Evolutionary conservation across 2,888 invertebrate genomes (phyloP).

Genomic region (Archips xylosteana): DNA sequence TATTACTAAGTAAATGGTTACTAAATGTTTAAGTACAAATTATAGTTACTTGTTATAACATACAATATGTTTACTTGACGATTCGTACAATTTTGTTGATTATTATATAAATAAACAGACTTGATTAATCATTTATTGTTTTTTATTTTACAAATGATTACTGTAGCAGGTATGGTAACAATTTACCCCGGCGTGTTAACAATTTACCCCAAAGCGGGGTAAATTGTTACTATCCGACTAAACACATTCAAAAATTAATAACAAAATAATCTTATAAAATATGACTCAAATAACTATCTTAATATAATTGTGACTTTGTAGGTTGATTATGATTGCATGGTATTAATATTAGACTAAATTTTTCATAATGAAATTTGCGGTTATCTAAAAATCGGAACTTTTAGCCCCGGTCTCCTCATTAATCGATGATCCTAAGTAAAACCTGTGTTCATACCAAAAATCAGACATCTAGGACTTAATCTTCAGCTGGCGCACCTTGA

Average conservation of each 20-base stretch:
- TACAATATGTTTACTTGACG: constrained; percentile 3
- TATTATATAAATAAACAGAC: constrained; percentile 18
- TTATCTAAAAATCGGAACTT: too few relatives aligned
- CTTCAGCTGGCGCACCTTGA: too few relatives aligned
- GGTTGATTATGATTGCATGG: too few relatives aligned
- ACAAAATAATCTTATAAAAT: neutral
- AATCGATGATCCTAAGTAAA: too few relatives aligned
- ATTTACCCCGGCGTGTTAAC: constrained; percentile 29
- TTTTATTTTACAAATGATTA: constrained; percentile 26
- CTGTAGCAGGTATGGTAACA: constrained; percentile 26
- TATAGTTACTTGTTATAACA: constrained; percentile 16
- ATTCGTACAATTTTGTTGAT: neutral
- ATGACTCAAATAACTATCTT: too few relatives aligned
- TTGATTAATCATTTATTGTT: constrained; percentile 19
- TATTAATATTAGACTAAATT: too few relatives aligned
- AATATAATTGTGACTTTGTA: neutral
- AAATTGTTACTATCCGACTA: constrained; percentile 9
- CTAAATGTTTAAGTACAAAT: constrained; percentile 19
- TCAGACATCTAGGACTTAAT: too few relatives aligned
- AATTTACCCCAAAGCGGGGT: constrained; percentile 20
- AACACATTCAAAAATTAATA: constrained; percentile 10
- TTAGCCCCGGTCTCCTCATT: neutral
- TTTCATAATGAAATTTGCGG: too few relatives aligned
- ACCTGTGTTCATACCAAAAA: too few relatives aligned
- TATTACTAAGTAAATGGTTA: constrained; percentile 11